Base-by-base conservation (phyloP, 1,140 invertebrate genomes). In the Zaprionus kolodkinae region DNA sequence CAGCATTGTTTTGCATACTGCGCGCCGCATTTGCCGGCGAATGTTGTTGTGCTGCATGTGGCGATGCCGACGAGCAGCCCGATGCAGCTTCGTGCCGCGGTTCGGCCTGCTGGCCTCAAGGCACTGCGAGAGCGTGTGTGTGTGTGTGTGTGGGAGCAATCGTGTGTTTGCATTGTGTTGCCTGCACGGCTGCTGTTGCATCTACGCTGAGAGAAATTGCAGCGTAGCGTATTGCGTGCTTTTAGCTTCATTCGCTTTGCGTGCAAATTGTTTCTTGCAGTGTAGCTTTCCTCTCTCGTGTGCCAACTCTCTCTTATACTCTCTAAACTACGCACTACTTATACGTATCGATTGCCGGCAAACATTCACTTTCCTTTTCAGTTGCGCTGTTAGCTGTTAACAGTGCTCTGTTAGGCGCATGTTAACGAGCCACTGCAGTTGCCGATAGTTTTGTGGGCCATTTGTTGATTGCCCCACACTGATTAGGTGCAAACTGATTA, bases 1-100 rank as follows among this genome's bases (percentile, higher is more conserved):
- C 85, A 77, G 85, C 75, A 76, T 88, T 88, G 85, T 88, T 88
- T 88, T 88, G 85, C 85, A 88, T 88, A 88, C 85, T 88, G 85
- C 54, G 81, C 72, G 85, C 57, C 72, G 75, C 85, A 76, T 48
- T 79, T 67, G 85, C 85, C 85, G 85, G 85, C 85, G 81, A 85
- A 89, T 89, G 79, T 89, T 85, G 85, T 88, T 88, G 75, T 81
- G 81, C 60, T 88, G 85, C 85, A 88, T 87, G 75, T 57, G 75
- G 85, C 65, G 73, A 69, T 33, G 48, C 1, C 66, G 55, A 66
- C 81, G 84, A 88, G 52, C 63, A 70, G 68, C 13, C 61, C 67
- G 72, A 71, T 17, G 35, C 17, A 50, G 70, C 69, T 79, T 83
- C 84, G 82, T 87, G 77, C 70, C 70, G 35, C 70, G 35, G 60